A percentile compares a stretch with the other conserved stretches of the same genome.
Evolutionary conservation across 92 coral and sea anemone genomes (phyloP).

Genomic region (Zoanthus sansibaricus): DNA sequence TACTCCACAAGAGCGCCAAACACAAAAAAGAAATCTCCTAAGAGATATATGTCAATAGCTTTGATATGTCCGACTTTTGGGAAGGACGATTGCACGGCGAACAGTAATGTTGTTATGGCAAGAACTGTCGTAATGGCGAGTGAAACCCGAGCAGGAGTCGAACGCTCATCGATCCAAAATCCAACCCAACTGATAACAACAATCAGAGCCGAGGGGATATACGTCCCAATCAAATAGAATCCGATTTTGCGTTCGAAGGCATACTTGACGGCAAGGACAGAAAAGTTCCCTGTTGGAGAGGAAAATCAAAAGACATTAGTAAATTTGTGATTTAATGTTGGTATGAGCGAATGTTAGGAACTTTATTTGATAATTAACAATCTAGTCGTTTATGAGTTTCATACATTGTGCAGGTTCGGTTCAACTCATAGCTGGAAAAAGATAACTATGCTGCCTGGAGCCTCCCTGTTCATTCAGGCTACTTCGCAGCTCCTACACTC

Average conservation of each 20-base stretch:
- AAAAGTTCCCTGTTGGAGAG: constrained; percentile 47
- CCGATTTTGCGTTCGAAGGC: constrained; percentile 50
- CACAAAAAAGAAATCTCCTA: constrained; percentile 67
- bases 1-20: constrained; percentile 67
- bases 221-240: constrained; percentile 62
- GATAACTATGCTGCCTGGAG: too few species aligned
- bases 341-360: too few species aligned
- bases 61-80: constrained; percentile 74
- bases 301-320: background rate
- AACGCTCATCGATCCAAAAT: constrained; percentile 76
- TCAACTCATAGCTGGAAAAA: too few species aligned
- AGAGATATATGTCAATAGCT: constrained; percentile 63
- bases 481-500: too few species aligned
- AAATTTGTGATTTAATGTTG: too few species aligned
- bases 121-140: constrained; percentile 76
- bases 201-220: constrained; percentile 56
- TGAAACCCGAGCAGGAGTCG: constrained; percentile 76
- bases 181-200: constrained; percentile 71
- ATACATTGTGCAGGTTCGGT: too few species aligned
- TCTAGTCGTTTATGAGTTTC: too few species aligned
- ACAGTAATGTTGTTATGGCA: constrained; percentile 65
- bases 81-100: constrained; percentile 59
- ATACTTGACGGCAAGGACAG: constrained; percentile 40
- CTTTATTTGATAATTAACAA: too few species aligned
- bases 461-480: too few species aligned